Conservation (phyloP, 64 coral and sea anemone genomes). For the Stichodactyla helianthus region DNA sequence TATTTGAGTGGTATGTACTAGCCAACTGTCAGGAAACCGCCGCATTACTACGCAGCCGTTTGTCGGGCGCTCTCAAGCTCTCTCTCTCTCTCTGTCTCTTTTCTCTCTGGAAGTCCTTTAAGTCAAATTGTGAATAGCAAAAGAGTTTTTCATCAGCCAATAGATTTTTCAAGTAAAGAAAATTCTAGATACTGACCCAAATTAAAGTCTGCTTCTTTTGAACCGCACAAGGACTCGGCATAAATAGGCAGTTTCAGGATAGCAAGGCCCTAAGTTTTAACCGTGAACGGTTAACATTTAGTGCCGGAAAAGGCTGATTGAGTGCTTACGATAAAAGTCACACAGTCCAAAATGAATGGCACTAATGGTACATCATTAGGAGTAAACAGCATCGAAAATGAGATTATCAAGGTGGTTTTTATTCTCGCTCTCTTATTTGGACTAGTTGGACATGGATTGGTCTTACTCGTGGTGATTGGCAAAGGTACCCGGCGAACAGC, state of each 20-base stretch:
- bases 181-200: background rate
- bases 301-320: background rate
- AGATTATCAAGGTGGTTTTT: conserved; percentile 26
- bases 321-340: background rate
- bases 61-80: background rate
- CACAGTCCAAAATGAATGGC: background rate
- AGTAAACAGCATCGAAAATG: conserved; percentile 9
- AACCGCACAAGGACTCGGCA: background rate
- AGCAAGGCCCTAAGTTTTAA: background rate
- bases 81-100: background rate
- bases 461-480: conserved; percentile 41
- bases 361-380: background rate
- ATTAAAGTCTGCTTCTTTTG: background rate
- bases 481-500: conserved; percentile 42
- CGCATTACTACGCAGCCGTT: background rate
- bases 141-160: background rate
- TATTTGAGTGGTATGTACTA: background rate
- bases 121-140: background rate
- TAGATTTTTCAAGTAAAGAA: background rate
- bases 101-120: background rate
- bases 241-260: background rate
- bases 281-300: background rate
- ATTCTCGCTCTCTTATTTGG: conserved; percentile 41
- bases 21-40: background rate
- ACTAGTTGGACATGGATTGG: conserved; percentile 44